phyloP scores from a whole-genome alignment of 2,797 vertebrate species.

The Oreochromis mossambicus region DNA sequence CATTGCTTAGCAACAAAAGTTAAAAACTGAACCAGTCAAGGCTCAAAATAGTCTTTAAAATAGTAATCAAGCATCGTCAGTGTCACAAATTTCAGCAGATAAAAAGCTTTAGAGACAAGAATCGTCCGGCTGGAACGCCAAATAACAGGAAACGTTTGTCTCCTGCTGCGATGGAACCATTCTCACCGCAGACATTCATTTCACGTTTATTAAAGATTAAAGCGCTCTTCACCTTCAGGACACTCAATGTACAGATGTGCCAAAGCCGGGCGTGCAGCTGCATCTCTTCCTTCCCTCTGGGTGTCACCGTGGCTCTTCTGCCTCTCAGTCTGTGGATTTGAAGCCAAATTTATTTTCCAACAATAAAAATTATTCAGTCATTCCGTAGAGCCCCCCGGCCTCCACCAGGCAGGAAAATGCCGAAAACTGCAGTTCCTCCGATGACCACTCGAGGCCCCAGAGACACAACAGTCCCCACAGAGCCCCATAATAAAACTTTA shows the following conservation, averaged over 20 bases:
- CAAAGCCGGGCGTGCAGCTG: background rate
- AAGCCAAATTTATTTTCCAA: background rate
- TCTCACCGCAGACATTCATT: background rate
- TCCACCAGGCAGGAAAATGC: background rate
- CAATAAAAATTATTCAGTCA: background rate
- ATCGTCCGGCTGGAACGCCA: background rate
- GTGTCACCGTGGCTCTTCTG: background rate
- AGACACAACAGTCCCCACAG: background rate
- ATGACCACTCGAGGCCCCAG: background rate
- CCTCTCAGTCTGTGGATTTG: background rate
- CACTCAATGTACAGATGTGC: background rate
- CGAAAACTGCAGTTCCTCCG: background rate
- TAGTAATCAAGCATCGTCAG: constrained; percentile 36
- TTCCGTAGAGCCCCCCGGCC: background rate
- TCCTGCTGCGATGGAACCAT: background rate
- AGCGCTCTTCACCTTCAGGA: background rate
- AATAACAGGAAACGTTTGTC: background rate
- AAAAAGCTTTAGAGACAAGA: background rate
- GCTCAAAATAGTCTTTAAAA: constrained; percentile 61
- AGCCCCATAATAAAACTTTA: background rate
- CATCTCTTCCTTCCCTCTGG: background rate
- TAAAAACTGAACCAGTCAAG: constrained; percentile 56
- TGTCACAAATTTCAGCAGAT: constrained; percentile 26
- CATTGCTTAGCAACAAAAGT: constrained; percentile 74
- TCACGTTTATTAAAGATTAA: background rate